Base-by-base conservation (phyloP, 2,797 vertebrate genomes). In the Bradypodion pumilum region DNA sequence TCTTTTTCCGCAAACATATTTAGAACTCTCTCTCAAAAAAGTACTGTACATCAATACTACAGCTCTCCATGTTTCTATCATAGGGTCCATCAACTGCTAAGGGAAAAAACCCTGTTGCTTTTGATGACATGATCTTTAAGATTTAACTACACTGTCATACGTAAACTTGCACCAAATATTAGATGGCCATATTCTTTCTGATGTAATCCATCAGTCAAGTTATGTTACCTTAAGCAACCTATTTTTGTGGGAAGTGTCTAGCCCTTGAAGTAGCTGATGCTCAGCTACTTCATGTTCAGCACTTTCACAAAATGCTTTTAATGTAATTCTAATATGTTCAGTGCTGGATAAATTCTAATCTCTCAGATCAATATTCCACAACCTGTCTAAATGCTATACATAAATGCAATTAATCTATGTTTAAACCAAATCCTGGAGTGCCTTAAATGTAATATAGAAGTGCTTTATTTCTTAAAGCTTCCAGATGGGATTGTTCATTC, bases 1-100 rank as follows among this genome's bases (percentile, higher is more conserved):
- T 3, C 5, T 82, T 21, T 83, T 68, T 72, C 21, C 25, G 65
- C 7, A 9, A 63, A 5, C 56, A 21, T 63, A 42, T 4, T 25
- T 60, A 89, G 44, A 72, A 78, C 2, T 68, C 60, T n/a, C n/a
- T n/a, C 1, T 42, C 86, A 29, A 85, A 90, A 92, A 90, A n/a
- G n/a, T n/a, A n/a, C n/a, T n/a, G 80, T 73, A 87, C 15, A 23
- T 81, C 59, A 89, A 12, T 1, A 79, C 60, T 86, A 46, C 56
- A 79, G 0, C 63, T 89, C 52, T 32, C 2, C 82, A 35, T 91
- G 78, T 5, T 56, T n/a, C 2, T 66, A 72, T 80, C 10, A 83
- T 13, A 60, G 69, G 0, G 0, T 87, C 4, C 69, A 89, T 9
- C 1, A 82, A 73, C 16, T n/a, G n/a, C n/a, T n/a, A n/a, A n/a